phyloP scores from a whole-genome alignment of 1,140 invertebrate genomes.

The Drosophila watanabei region DNA sequence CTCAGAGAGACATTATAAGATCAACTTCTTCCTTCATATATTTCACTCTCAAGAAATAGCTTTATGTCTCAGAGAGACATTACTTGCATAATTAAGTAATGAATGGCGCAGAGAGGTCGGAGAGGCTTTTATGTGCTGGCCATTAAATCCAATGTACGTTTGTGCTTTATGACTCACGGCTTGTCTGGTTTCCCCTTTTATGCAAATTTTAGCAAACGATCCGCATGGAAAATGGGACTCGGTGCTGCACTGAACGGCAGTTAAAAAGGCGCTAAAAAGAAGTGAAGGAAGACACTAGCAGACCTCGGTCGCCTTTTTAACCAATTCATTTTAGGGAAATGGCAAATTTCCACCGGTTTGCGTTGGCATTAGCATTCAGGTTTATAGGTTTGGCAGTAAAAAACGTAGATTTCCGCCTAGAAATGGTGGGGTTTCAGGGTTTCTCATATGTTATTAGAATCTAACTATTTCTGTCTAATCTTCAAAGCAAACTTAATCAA shows the following conservation, averaged over 20 bases:
- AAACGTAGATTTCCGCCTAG: constrained; percentile 5
- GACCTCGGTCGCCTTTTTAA: background rate
- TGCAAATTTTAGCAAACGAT: constrained; percentile 37
- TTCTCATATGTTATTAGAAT: background rate
- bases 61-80: background rate
- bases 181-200: constrained; percentile 10
- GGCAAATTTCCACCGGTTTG: constrained; percentile 27
- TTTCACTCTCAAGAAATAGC: background rate
- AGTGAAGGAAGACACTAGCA: constrained; percentile 7
- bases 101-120: constrained; percentile 1
- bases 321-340: constrained; percentile 41
- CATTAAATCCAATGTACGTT: constrained; percentile 17
- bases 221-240: constrained; percentile 34
- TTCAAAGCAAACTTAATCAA: background rate
- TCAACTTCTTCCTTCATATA: no score
- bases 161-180: constrained; percentile 39
- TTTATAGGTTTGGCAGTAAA: constrained; percentile 4
- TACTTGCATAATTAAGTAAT: constrained; percentile 31
- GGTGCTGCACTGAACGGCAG: constrained; percentile 5
- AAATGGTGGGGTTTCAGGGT: background rate
- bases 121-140: constrained; percentile 9
- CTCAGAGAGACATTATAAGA: no score
- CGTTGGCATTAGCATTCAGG: constrained; percentile 9
- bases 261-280: constrained; percentile 24
- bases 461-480: background rate